These are phyloP conservation scores for Addax nasomaculatus DNA, from an alignment of 2,113 vertebrate species.

Conservation along the genomic window DNA sequence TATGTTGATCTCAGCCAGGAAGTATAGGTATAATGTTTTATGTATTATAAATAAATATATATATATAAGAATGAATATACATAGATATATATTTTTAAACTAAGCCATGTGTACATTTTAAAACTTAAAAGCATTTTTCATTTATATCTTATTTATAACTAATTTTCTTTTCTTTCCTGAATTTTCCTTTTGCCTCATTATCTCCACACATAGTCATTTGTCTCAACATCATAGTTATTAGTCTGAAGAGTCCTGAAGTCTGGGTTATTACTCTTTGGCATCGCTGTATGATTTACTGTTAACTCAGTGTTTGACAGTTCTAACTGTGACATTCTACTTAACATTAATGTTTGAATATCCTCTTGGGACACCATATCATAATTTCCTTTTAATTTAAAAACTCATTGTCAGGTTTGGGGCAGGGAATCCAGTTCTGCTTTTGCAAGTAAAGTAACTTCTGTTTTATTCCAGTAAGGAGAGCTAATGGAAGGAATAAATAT, in stretches of 20 bases:
- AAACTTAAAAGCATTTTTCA: not conserved
- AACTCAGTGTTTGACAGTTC: slow-evolving; percentile 4
- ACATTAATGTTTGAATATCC: slow-evolving; percentile 12
- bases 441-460: slow-evolving; percentile 4
- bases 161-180: not conserved
- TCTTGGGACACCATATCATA: not conserved
- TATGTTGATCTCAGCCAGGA: not conserved
- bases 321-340: not conserved
- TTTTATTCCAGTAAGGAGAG: slow-evolving; percentile 36
- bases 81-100: not conserved
- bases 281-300: not conserved
- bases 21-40: not conserved
- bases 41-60: not conserved
- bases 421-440: slow-evolving; percentile 3
- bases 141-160: not conserved
- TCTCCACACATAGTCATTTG: not conserved
- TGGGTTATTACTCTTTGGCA: not conserved
- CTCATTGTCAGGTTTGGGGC: not conserved
- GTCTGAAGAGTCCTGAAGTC: not conserved
- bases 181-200: not conserved
- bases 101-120: not conserved
- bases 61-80: not conserved
- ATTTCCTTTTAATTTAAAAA: slow-evolving; percentile 47
- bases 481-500: not conserved
- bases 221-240: not conserved